Evolutionary conservation across 2,113 vertebrate species (phyloP), one percentile per base, ranked within the genome.

Genomic region (Zapornia atra): DNA sequence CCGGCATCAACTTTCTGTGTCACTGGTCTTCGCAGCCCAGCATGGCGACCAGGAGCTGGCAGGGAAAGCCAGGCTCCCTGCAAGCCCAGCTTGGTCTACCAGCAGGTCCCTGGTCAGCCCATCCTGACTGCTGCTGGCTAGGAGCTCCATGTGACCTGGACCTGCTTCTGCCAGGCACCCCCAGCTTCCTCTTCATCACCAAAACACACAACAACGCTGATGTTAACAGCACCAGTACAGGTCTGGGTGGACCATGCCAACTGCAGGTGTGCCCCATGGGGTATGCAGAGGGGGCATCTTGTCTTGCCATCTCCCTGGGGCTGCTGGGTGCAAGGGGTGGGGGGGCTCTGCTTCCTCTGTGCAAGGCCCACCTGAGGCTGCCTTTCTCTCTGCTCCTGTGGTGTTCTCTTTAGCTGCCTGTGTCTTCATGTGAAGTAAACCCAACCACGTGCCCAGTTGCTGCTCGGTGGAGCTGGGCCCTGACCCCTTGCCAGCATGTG

Each of bases 21-120:
- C 34, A 29, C 46, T 86, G 0, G 0, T 29, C 53, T 90, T 75
- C 0, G 0, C 34, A 92, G 66, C 26, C 25, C 4, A 0, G 24
- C 24, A 29, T 3, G 13, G 54, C 20, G 50, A 54, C 33, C 42
- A 46, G 81, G 17, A 92, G 38, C 46, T 38, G 38, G 9, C 18
- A 34, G 34, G 36, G 64, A 78, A 75, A 70, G 33, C 31, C 75
- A 59, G 38, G 16, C 22, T 50, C 29, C 51, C 16, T 36, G 44
- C 24, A 50, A 1, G 3, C 9, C 34, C 28, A 42, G 36, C 40
- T n/a, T 53, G 26, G 17, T 70, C 48, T 24, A 54, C 53, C 31
- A 48, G 50, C 34, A 68, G 34, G 25, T 46, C 31, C 46, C 15
- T 77, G 56, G 33, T 15, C 40, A 90, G n/a, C 26, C 46, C 6